Conservation (phyloP, 1,140 invertebrate genomes). For the Bombus cullumanus region DNA sequence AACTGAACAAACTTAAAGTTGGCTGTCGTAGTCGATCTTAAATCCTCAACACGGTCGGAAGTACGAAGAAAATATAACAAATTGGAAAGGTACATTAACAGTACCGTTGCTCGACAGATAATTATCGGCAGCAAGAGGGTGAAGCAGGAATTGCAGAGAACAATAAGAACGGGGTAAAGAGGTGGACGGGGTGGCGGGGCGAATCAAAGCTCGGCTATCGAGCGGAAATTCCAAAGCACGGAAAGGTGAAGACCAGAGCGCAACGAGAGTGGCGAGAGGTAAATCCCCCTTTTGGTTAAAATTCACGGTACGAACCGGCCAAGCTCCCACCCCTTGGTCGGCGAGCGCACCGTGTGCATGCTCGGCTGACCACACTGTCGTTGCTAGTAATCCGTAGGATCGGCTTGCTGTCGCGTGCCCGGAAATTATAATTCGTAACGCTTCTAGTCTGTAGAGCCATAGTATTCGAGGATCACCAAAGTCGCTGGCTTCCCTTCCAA, state of each 20-base stretch:
- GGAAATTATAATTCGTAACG: slow-evolving; percentile 56
- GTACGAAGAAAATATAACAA: background rate
- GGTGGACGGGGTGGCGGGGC: background rate
- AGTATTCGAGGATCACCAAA: slow-evolving; percentile 33
- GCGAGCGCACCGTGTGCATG: slow-evolving; percentile 45
- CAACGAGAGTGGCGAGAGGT: slow-evolving; percentile 36
- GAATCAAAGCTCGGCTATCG: slow-evolving; percentile 41
- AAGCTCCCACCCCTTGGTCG: background rate
- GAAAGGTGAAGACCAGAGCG: slow-evolving; percentile 43
- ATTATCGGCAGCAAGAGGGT: background rate
- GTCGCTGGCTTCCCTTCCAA: background rate
- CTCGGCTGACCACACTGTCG: slow-evolving; percentile 57
- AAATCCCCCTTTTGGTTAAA: slow-evolving; percentile 56
- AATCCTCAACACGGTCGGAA: background rate
- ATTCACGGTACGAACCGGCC: slow-evolving; percentile 50
- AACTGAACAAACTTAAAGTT: no score
- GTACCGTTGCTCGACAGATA: background rate
- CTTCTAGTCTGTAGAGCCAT: slow-evolving; percentile 18
- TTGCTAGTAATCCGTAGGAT: slow-evolving; percentile 53
- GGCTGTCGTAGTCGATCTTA: background rate
- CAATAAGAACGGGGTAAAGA: background rate
- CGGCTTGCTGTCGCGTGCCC: slow-evolving; percentile 54
- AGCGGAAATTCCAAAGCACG: slow-evolving; percentile 36
- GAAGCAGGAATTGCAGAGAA: background rate
- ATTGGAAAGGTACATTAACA: background rate